Conservation (phyloP, 1,140 invertebrate species). For the Sesamia nonagrioides region DNA sequence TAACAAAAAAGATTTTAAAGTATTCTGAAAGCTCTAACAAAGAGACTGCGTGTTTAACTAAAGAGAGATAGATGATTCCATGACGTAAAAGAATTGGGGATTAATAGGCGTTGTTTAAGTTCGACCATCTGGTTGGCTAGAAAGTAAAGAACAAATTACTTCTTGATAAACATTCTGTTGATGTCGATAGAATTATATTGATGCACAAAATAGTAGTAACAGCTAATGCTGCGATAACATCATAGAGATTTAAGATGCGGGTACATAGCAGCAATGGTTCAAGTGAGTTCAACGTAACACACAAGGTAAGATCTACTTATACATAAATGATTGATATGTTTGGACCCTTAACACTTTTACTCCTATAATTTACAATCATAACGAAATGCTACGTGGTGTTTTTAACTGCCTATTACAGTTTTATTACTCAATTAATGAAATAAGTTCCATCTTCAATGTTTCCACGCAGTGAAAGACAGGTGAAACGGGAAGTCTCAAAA, state of each 20-base stretch:
- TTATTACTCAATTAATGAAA: constrained; percentile 19
- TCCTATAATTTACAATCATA: neutral
- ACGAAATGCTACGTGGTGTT: neutral
- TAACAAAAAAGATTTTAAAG: too few relatives aligned
- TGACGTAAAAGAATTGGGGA: too few relatives aligned
- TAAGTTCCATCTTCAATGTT: constrained; percentile 25
- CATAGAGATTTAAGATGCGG: neutral
- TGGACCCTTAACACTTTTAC: neutral
- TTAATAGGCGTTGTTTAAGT: neutral
- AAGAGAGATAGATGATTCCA: neutral
- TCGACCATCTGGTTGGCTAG: neutral
- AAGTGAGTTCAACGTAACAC: too few relatives aligned
- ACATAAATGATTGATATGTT: neutral
- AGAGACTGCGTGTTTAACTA: too few relatives aligned
- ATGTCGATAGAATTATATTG: neutral
- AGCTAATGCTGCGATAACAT: neutral
- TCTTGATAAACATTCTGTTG: neutral
- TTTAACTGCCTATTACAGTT: constrained; percentile 19
- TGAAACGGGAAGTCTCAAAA: constrained; percentile 34
- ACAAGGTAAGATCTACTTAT: neutral
- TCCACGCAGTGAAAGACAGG: neutral
- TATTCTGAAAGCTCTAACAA: neutral
- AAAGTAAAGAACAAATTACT: neutral
- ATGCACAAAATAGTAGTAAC: neutral
- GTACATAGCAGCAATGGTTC: neutral